Percentiles rank a stretch among this genome's conserved stretches.
These are phyloP conservation scores for Leucoraja ocellata DNA, from an alignment of 2,797 vertebrate genomes.

Conservation along the genomic window DNA sequence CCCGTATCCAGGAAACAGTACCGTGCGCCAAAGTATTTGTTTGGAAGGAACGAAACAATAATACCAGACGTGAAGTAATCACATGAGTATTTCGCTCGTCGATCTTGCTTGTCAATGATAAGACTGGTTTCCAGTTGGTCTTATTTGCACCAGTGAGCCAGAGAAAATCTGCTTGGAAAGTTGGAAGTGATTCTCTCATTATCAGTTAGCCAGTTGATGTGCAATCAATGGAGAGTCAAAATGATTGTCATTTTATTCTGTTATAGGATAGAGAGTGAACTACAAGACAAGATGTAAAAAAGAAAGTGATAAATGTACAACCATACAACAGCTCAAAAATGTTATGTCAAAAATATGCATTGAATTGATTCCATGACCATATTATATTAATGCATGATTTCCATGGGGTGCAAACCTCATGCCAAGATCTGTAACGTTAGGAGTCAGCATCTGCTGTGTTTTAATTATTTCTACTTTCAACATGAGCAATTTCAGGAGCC, in stretches of 20 bases:
- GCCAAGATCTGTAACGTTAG: too few species aligned
- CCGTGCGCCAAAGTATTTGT: neutral
- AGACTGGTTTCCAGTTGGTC: neutral
- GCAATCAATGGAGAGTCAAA: neutral
- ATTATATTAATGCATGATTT: too few species aligned
- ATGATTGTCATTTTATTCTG: neutral
- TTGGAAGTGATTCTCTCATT: neutral
- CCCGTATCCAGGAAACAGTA: neutral
- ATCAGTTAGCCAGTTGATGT: neutral
- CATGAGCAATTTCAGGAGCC: too few species aligned
- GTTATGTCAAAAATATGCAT: too few species aligned
- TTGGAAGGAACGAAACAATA: constrained; percentile 7
- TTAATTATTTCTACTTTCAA: too few species aligned
- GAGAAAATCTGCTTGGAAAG: neutral
- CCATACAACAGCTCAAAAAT: too few species aligned
- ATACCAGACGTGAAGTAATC: neutral
- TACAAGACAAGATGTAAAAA: neutral
- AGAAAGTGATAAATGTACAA: neutral
- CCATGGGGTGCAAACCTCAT: too few species aligned
- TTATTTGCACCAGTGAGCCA: neutral
- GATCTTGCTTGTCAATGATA: constrained; percentile 6
- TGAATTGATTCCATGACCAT: too few species aligned
- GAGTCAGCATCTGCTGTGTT: too few species aligned
- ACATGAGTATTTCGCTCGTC: neutral
- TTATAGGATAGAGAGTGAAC: too few species aligned